Evolutionary conservation across 2,888 invertebrate species (phyloP), one percentile per base, ranked within the genome.

Genomic region (Eremobia ochroleuca): DNA sequence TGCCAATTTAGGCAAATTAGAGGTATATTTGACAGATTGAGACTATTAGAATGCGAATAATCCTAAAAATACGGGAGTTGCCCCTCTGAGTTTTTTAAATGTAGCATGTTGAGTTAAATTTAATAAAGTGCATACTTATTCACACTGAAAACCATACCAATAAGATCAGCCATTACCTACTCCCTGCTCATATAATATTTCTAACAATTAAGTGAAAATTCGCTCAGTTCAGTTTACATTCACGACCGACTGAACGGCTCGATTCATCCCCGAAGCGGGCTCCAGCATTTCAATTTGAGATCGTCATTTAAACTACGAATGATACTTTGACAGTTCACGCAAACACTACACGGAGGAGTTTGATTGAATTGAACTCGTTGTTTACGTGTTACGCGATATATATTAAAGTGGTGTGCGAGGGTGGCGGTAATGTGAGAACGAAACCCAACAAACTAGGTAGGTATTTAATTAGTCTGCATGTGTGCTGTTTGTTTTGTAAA

Each of bases 221-320:
- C 87, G 85, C 88, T 55, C n/a, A 55, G 89, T 89, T 88, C 87
- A 81, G 88, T 81, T 81, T 85, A 84, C 81, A 71, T 86, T 83
- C 83, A 87, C 86, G 87, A 88, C 89, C 85, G 89, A 92, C 88
- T 91, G 90, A 91, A 89, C 89, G 87, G 89, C 87, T 91, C 91
- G 86, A 91, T 91, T 89, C 86, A 80, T 80, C 87, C 89, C 81
- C 87, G 82, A 86, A 71, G 62, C 64, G 65, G 83, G 85, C 69
- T 76, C 90, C 90, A 92, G 91, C 91, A 92, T 93, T 94, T 93
- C 93, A 92, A 94, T 93, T 94, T 92, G 90, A 91, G 88, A 90
- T 91, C 91, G 92, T 92, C 92, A 93, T 92, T 93, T 93, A 90
- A 92, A 92, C 92, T 92, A 92, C 87, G 85, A 87, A 90, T 92